These are phyloP conservation scores for Erannis defoliaria DNA, from an alignment of 2,888 invertebrate genomes.

Conservation along the genomic window DNA sequence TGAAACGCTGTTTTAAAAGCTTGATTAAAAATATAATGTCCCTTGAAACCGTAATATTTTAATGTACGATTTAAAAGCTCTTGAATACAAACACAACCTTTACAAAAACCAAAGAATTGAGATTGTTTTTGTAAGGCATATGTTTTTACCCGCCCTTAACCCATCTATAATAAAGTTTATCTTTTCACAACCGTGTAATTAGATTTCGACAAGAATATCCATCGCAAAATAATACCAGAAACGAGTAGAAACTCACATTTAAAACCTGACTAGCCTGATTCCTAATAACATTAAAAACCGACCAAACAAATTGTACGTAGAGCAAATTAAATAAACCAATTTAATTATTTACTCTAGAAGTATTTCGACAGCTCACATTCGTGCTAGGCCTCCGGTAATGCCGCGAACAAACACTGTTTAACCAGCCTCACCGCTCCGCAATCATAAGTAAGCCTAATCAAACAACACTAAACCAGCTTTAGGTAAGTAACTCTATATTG, in stretches of 20 bases:
- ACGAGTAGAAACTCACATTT: too few relatives aligned
- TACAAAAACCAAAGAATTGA: too few relatives aligned
- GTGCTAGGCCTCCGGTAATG: conserved; percentile 22
- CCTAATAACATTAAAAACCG: neutral
- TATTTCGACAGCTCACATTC: conserved; percentile 15
- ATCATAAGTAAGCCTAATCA: conserved; percentile 33
- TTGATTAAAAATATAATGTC: neutral
- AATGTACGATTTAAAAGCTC: too few relatives aligned
- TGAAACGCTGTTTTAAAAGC: neutral
- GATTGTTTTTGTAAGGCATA: too few relatives aligned
- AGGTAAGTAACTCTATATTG: conserved; percentile 1
- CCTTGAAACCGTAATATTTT: too few relatives aligned
- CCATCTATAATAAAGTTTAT: too few relatives aligned
- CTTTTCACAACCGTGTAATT: too few relatives aligned
- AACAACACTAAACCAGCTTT: conserved; percentile 15
- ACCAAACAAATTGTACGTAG: conserved; percentile 2
- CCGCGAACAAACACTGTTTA: conserved; percentile 20
- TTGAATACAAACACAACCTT: too few relatives aligned
- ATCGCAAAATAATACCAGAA: neutral
- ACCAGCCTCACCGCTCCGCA: conserved; percentile 26
- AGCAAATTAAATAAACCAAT: conserved; percentile 7
- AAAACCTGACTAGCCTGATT: neutral
- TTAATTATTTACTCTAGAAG: conserved; percentile 18
- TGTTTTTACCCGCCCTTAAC: too few relatives aligned
- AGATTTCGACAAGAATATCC: neutral